phyloP scores from a whole-genome alignment of 2,113 vertebrate genomes.

The Oncorhynchus mykiss region DNA sequence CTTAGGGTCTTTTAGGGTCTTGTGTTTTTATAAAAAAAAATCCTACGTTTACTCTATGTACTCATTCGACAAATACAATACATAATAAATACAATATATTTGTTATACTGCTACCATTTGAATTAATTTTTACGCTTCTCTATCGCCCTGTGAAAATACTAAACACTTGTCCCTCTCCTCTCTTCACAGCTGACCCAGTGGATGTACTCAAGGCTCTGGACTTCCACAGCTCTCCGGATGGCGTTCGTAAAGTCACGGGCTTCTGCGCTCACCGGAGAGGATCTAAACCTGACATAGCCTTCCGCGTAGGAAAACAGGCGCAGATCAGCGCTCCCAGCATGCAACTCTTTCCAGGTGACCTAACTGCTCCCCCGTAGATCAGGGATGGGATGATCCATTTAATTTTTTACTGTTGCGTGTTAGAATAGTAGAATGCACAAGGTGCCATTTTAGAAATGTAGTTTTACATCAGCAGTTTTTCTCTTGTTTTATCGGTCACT shows the following conservation, averaged over 20 bases:
- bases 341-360: conserved; percentile 91
- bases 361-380: too few species aligned
- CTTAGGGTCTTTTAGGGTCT: too few species aligned
- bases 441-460: too few species aligned
- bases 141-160: not conserved
- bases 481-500: too few species aligned
- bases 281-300: conserved; percentile 89
- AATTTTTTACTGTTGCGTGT: too few species aligned
- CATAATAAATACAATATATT: not conserved
- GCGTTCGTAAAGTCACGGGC: conserved; percentile 87
- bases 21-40: too few species aligned
- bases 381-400: too few species aligned
- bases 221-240: conserved; percentile 90
- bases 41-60: not conserved
- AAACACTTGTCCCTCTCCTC: conserved; percentile 15
- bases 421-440: too few species aligned
- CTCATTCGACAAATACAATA: not conserved
- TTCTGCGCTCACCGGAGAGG: conserved; percentile 89
- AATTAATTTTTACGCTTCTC: not conserved
- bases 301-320: conserved; percentile 85
- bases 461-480: too few species aligned
- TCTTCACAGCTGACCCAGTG: conserved; percentile 84
- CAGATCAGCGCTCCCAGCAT: conserved; percentile 94
- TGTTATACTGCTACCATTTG: not conserved
- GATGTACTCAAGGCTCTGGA: conserved; percentile 94